Percentiles rank a stretch among this genome's conserved stretches.
Evolutionary conservation across 2,797 vertebrate species (phyloP).

Genomic region (Enteromius paludinosus): DNA sequence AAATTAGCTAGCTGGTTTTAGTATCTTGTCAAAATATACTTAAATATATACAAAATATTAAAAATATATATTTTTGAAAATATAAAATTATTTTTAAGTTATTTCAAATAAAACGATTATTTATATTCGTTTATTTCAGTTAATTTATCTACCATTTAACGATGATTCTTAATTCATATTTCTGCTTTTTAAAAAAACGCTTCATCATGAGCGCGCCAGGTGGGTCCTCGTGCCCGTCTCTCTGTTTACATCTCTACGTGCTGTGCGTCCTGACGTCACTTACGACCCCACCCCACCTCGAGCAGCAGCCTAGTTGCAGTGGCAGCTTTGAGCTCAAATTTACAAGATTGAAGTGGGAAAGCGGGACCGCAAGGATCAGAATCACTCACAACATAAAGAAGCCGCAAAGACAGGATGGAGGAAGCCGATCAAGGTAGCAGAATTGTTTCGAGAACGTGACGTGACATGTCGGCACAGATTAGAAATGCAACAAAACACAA

Average conservation of each 20-base stretch:
- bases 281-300: conserved; percentile 68
- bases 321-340: conserved; percentile 68
- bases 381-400: background rate
- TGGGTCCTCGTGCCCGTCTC: conserved; percentile 71
- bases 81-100: background rate
- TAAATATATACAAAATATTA: too few species aligned
- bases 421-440: conserved; percentile 75
- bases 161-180: background rate
- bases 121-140: background rate
- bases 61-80: too few species aligned
- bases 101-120: background rate
- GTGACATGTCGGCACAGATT: background rate
- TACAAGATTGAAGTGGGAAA: conserved; percentile 59
- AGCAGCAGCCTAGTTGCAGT: conserved; percentile 69
- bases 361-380: background rate
- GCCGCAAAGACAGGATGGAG: conserved; percentile 69
- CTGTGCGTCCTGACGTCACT: conserved; percentile 71
- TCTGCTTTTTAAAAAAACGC: background rate
- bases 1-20: background rate
- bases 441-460: background rate
- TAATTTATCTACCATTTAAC: background rate
- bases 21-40: background rate
- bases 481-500: conserved; percentile 36
- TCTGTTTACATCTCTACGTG: conserved; percentile 77
- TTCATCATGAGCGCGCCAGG: conserved; percentile 34